Conservation (phyloP, 1,140 invertebrate genomes). For the Penaeus chinensis region DNA sequence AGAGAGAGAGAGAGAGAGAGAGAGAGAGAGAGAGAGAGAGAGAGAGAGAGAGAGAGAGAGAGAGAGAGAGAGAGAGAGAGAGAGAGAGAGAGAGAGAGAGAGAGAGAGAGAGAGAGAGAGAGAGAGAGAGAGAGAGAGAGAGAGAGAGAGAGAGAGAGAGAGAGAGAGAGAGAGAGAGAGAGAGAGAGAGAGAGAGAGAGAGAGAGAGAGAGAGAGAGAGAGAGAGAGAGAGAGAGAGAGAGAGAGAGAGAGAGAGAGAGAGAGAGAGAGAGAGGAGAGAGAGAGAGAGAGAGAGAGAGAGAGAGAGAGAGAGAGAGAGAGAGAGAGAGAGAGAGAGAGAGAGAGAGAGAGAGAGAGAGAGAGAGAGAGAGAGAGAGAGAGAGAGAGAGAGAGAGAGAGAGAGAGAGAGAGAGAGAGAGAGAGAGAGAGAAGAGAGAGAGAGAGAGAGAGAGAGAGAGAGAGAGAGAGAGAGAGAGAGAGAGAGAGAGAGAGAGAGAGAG, state of each 20-base stretch:
- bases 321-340: too few species aligned
- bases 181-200: slow-evolving; percentile 37
- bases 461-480: too few species aligned
- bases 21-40: too few species aligned
- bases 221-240: slow-evolving; percentile 32
- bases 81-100: neutral
- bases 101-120: neutral
- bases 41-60: neutral
- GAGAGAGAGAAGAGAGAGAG: too few species aligned
- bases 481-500: neutral
- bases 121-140: neutral
- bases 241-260: neutral
- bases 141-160: slow-evolving; percentile 9
- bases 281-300: neutral
- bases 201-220: slow-evolving; percentile 25
- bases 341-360: too few species aligned
- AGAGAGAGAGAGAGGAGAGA: neutral
- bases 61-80: neutral
- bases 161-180: slow-evolving; percentile 34
- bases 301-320: neutral
- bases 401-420: too few species aligned
- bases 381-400: too few species aligned
- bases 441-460: too few species aligned
- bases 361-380: too few species aligned
- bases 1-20: neutral